Evolutionary conservation across 2,797 vertebrate species (phyloP).

Genomic region (Macropodus opercularis): DNA sequence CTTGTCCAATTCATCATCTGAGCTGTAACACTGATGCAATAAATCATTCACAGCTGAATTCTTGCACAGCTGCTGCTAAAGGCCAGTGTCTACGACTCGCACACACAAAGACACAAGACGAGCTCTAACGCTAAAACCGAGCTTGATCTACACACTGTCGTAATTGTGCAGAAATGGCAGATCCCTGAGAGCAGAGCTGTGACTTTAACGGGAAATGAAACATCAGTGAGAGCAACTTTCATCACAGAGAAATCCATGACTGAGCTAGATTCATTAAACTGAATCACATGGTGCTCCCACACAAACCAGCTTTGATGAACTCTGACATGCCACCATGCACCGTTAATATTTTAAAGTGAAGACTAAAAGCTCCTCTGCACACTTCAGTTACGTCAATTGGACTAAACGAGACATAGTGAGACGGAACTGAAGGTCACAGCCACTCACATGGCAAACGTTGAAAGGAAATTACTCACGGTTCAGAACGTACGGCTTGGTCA

Average conservation of each 20-base stretch:
- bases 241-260: not conserved
- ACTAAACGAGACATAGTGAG: too few relatives aligned
- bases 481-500: conserved; percentile 91
- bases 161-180: too few relatives aligned
- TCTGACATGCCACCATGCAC: not conserved
- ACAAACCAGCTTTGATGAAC: not conserved
- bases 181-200: not conserved
- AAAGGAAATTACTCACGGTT: conserved; percentile 87
- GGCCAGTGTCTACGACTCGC: too few relatives aligned
- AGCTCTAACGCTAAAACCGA: too few relatives aligned
- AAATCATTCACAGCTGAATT: conserved; percentile 1
- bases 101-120: too few relatives aligned
- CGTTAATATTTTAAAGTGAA: not conserved
- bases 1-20: too few relatives aligned
- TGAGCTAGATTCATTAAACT: not conserved
- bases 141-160: too few relatives aligned
- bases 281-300: not conserved
- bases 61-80: conserved; percentile 1
- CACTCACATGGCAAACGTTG: too few relatives aligned
- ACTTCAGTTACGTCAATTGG: too few relatives aligned
- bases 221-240: not conserved
- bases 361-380: not conserved
- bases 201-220: not conserved
- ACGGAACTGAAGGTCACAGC: too few relatives aligned
- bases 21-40: not conserved